Conservation (phyloP, 1,140 invertebrate genomes). For the Penaeus indicus region DNA sequence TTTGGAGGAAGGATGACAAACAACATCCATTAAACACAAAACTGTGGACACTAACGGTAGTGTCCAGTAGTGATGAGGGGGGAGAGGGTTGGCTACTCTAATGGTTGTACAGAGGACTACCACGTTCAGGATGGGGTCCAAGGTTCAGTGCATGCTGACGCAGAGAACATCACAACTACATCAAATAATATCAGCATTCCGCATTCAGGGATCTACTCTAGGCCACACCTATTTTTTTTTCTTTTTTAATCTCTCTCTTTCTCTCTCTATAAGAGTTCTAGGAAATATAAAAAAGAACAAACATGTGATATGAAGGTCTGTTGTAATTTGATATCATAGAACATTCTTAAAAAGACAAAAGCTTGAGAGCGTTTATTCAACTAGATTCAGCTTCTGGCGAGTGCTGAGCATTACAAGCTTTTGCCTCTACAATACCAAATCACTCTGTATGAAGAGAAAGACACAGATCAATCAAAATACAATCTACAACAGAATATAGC, state of each 20-base stretch:
- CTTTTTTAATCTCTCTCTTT: background rate
- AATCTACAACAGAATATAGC: slow-evolving; percentile 20
- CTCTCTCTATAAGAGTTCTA: background rate
- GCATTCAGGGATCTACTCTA: background rate
- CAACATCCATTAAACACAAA: no score
- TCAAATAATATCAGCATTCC: no score
- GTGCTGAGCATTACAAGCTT: slow-evolving; percentile 12
- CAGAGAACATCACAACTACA: no score
- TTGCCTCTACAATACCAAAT: slow-evolving; percentile 33
- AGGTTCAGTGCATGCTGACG: no score
- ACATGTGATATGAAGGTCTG: background rate
- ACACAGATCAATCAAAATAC: slow-evolving; percentile 18
- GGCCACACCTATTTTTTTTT: background rate
- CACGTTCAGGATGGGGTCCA: no score
- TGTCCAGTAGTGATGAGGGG: no score
- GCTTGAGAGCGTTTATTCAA: background rate
- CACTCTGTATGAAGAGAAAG: slow-evolving; percentile 48
- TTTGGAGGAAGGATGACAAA: no score
- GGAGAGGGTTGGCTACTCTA: no score
- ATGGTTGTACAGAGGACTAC: no score
- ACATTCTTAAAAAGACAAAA: slow-evolving; percentile 4
- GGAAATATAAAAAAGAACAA: background rate
- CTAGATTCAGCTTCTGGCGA: slow-evolving; percentile 13
- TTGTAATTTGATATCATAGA: slow-evolving; percentile 29
- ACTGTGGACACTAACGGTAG: no score